phyloP scores from a whole-genome alignment of 2,888 invertebrate genomes.

The Mimas tiliae region DNA sequence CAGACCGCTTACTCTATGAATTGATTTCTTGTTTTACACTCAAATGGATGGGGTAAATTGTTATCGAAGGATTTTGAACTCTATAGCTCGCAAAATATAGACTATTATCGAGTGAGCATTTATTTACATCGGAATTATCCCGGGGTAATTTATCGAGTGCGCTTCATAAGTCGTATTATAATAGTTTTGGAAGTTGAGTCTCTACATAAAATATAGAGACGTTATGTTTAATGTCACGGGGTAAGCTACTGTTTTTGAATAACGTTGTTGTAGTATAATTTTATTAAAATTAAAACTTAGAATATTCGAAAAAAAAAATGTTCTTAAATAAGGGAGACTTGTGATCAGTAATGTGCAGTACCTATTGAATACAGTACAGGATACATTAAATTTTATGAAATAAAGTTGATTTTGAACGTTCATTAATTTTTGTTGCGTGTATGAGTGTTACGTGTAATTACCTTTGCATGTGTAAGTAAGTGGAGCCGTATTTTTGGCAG shows the following conservation, averaged over 20 bases:
- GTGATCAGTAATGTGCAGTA: no score
- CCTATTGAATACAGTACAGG: no score
- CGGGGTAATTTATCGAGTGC: conserved; percentile 25
- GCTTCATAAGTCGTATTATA: conserved; percentile 28
- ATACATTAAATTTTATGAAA: no score
- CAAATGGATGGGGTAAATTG: conserved; percentile 29
- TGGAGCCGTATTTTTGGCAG: no score
- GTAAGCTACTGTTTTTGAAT: not conserved
- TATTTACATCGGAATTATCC: conserved; percentile 9
- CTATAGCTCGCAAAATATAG: not conserved
- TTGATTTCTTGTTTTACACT: conserved; percentile 32
- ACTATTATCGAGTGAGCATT: not conserved
- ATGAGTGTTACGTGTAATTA: no score
- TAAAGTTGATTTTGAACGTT: no score
- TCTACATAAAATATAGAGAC: conserved; percentile 13
- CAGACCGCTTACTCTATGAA: conserved; percentile 23
- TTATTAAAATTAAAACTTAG: not conserved
- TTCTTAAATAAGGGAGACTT: no score
- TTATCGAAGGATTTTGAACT: conserved; percentile 5
- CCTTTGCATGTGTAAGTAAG: no score
- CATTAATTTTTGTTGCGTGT: no score
- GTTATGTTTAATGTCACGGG: conserved; percentile 4
- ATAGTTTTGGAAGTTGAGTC: conserved; percentile 20
- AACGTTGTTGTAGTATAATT: not conserved
- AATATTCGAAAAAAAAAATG: no score